A percentile compares a stretch with the other conserved stretches of the same genome.
These are phyloP conservation scores for Plodia interpunctella DNA, from an alignment of 1,140 invertebrate genomes.

Conservation along the genomic window DNA sequence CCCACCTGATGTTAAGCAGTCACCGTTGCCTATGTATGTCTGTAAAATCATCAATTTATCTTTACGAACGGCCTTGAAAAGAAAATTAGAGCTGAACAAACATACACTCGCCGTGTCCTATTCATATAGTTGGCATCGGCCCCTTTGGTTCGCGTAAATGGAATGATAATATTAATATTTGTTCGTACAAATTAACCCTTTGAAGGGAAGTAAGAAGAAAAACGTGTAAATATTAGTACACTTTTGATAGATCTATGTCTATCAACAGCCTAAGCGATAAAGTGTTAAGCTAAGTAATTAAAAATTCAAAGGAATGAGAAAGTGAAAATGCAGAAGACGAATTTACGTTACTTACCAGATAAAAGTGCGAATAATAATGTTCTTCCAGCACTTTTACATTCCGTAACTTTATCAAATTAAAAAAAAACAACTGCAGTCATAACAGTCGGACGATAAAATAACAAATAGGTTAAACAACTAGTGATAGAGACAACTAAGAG, in stretches of 20 bases:
- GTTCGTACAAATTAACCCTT: not conserved
- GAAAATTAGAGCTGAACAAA: not conserved
- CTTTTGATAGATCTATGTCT: too few species aligned
- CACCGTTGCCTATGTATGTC: too few species aligned
- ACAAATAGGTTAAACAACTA: not conserved
- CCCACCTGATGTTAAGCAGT: too few species aligned
- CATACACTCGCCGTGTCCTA: not conserved
- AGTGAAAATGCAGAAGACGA: too few species aligned
- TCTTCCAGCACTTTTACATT: too few species aligned
- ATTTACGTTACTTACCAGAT: too few species aligned
- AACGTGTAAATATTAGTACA: not conserved
- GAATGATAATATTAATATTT: conserved; percentile 6
- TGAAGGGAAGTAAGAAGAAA: not conserved
- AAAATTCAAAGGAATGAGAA: too few species aligned
- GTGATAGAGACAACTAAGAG: not conserved
- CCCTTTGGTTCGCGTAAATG: not conserved
- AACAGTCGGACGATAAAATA: not conserved
- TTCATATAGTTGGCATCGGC: not conserved
- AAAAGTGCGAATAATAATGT: too few species aligned
- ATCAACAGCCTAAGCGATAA: not conserved
- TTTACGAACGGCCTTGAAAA: not conserved
- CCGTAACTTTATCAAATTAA: too few species aligned
- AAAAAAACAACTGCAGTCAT: too few species aligned
- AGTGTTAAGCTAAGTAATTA: too few species aligned
- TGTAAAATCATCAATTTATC: not conserved